Base-by-base conservation (phyloP, 1,140 invertebrate species). In the Choristoneura fumiferana region DNA sequence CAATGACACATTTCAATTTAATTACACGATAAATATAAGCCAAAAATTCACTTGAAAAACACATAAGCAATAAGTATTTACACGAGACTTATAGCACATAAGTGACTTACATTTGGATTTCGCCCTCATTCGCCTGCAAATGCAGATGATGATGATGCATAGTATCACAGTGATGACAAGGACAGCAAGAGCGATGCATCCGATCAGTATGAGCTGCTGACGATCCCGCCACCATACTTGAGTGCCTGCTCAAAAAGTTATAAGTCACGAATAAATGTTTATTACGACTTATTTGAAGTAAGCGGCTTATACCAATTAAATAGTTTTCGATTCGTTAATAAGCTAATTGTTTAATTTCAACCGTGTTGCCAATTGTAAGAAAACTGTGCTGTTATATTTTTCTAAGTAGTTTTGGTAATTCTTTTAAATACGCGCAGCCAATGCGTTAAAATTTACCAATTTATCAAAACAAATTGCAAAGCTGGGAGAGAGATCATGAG, bases 51-150 rank as follows among this genome's bases (percentile, higher is more conserved):
- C 54, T 57, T 54, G 36, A 33, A 67, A 13, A 67, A 53, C 59
- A 65, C 22, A 3, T 29, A n/a, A 29, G 22, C 22, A 29, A 29
- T 54, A 52, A 49, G 39, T 57, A 58, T 62, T 68, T 61, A 68
- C 38, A 61, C 37, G 57, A 67, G 12, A 57, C 52, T 53, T 57
- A 53, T 52, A 35, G 55, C 15, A 54, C 33, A 52, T 12, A 60
- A 8, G 60, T 37, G 54, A 60, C 95, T 96, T 91, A 97, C 95
- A 96, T 94, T 97, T 96, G 75, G 95, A 94, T 69, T 94, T 93
- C 55, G 93, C 93, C 64, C 95, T 91, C 85, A 95, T 95, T 57
- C 94, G 91, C 60, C 94, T 90, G 81, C 95, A 96, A 61, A 96
- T 92, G 72, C 95, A 92, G 73, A 95, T 95, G 73, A 97, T 95